These are phyloP conservation scores for Neotoma lepida DNA, from an alignment of 2,113 vertebrate species.

Conservation along the genomic window DNA sequence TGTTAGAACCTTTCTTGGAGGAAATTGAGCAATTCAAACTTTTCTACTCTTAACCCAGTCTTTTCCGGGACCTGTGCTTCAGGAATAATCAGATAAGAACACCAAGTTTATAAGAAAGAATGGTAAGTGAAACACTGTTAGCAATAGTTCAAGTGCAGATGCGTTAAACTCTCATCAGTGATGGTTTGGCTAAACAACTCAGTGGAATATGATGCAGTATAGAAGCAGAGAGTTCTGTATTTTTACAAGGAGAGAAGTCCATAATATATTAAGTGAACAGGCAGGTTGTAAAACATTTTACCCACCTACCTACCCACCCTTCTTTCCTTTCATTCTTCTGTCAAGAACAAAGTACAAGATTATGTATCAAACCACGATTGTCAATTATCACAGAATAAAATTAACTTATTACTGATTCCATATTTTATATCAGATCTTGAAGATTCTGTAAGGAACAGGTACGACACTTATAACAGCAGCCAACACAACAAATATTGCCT, in stretches of 20 bases:
- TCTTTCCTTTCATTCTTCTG: not conserved
- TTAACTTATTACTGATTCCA: not conserved
- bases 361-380: not conserved
- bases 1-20: not conserved
- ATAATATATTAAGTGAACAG: not conserved
- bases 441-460: not conserved
- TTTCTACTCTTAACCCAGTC: not conserved
- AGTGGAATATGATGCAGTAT: too few relatives aligned
- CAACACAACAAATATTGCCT: not conserved
- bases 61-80: not conserved
- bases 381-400: not conserved
- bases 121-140: not conserved
- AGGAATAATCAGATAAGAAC: not conserved
- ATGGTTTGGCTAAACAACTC: not conserved
- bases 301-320: too few relatives aligned
- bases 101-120: not conserved
- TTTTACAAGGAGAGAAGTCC: not conserved
- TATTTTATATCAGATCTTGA: not conserved
- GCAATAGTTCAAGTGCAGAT: not conserved
- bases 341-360: not conserved
- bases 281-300: not conserved
- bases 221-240: not conserved
- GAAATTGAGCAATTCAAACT: not conserved
- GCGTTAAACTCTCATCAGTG: not conserved
- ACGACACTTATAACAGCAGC: not conserved